These are phyloP conservation scores for Alouatta palliata DNA, from an alignment of 2,113 vertebrate species.

Conservation along the genomic window DNA sequence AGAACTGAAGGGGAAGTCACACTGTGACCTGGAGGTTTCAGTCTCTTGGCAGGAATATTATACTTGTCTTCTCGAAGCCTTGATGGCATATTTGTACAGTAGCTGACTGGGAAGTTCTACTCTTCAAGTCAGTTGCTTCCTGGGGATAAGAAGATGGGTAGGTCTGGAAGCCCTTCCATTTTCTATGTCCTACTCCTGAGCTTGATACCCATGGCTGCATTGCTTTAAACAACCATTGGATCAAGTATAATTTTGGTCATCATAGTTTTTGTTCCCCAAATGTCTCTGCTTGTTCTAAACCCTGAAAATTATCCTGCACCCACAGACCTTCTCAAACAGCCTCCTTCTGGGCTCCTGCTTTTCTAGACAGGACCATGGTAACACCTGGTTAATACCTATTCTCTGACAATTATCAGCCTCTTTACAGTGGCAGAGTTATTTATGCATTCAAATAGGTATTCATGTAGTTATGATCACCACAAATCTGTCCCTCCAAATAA, in stretches of 20 bases:
- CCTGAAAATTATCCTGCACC: not conserved
- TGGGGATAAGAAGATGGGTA: too few species aligned
- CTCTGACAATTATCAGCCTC: not conserved
- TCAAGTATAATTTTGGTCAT: not conserved
- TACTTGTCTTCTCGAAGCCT: not conserved
- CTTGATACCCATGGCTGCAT: not conserved
- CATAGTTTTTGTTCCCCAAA: not conserved
- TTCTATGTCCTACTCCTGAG: not conserved
- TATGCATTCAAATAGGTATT: not conserved
- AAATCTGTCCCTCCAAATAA: not conserved
- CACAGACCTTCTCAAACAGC: not conserved
- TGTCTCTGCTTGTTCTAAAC: not conserved
- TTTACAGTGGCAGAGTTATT: not conserved
- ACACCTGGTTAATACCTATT: not conserved
- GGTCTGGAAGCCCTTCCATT: too few species aligned
- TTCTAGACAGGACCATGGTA: not conserved
- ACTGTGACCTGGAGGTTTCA: not conserved
- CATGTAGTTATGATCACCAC: not conserved
- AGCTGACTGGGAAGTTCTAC: not conserved
- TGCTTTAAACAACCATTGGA: not conserved
- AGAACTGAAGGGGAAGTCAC: not conserved
- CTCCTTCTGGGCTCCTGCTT: not conserved
- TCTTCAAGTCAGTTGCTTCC: not conserved
- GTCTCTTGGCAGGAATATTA: not conserved
- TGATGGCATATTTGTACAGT: fast-evolving